Conservation (phyloP, 2,113 vertebrate genomes). For the Anser cygnoides region DNA sequence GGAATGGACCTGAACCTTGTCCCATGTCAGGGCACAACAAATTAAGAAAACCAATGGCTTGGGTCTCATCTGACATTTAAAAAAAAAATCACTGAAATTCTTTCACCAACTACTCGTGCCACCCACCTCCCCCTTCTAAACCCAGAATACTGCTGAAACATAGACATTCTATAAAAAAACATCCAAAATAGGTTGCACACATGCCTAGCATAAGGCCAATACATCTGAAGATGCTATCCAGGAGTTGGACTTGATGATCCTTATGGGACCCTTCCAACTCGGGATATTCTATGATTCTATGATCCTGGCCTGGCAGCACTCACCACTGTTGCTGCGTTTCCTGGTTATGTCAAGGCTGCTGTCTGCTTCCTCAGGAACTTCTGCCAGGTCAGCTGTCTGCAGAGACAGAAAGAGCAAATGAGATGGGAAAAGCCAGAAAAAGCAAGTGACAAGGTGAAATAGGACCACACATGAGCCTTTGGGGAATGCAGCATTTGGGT, state of each 20-base stretch:
- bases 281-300: no score
- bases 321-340: constrained; percentile 92
- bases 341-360: constrained; percentile 78
- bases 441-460: fast-evolving
- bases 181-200: neutral
- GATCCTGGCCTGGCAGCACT: constrained; percentile 39
- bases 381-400: constrained; percentile 90
- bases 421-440: neutral
- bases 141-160: neutral
- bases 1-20: neutral
- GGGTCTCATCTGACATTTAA: neutral
- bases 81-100: neutral
- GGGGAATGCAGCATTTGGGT: neutral
- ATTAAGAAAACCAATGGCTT: neutral
- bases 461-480: neutral
- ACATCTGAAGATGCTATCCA: neutral
- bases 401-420: constrained; percentile 18
- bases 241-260: no score
- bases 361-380: constrained; percentile 89
- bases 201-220: neutral
- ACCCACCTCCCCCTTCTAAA: neutral
- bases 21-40: neutral
- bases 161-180: neutral
- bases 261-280: no score
- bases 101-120: neutral